Evolutionary conservation across 2,113 vertebrate species (phyloP).

Genomic region (Fukomys damarensis): DNA sequence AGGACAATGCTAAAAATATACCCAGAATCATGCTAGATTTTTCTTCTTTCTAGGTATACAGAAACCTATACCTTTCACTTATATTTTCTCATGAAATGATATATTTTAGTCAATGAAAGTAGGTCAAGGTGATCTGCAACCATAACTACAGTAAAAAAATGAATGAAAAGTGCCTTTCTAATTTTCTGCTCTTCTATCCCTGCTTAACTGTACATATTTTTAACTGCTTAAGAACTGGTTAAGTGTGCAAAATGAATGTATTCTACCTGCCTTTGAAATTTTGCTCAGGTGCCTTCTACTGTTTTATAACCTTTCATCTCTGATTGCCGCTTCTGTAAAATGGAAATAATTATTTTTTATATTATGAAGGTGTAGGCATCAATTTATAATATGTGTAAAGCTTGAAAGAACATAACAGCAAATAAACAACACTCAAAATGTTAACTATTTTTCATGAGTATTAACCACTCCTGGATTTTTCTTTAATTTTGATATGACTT

Average conservation of each 20-base stretch:
- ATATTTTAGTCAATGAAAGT: not conserved
- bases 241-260: not conserved
- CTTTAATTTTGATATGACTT: not conserved
- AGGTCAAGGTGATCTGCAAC: not conserved
- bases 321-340: not conserved
- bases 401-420: not conserved
- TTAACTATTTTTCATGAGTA: not conserved
- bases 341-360: not conserved
- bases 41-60: not conserved
- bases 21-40: not conserved
- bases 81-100: not conserved
- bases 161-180: not conserved
- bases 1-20: not conserved
- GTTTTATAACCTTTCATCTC: not conserved
- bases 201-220: not conserved
- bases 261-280: not conserved
- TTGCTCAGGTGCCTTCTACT: not conserved
- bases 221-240: not conserved
- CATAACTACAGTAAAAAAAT: not conserved
- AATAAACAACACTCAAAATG: not conserved
- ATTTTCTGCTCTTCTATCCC: not conserved
- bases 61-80: not conserved
- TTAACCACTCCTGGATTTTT: not conserved
- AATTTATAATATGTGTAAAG: not conserved
- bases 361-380: not conserved